Percentiles rank a stretch among this genome's conserved stretches.
Conservation (phyloP, 1,140 invertebrate species). For the Plectus sambesii region DNA sequence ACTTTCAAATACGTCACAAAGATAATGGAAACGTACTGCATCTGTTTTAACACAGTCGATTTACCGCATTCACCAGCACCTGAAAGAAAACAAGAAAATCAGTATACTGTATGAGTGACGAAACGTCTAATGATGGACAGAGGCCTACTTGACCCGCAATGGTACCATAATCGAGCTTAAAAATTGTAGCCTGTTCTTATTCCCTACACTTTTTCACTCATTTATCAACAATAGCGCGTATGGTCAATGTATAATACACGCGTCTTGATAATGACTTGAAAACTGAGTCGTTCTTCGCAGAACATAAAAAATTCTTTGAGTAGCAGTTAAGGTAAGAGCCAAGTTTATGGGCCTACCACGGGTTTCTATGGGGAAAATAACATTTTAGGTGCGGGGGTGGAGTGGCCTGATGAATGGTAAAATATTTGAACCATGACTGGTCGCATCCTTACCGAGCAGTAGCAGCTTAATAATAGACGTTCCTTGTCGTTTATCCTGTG, state of each 20-base stretch:
- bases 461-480: constrained; percentile 40
- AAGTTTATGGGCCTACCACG: no score
- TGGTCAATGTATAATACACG: not conserved
- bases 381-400: not conserved
- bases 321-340: no score
- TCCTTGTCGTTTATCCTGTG: constrained; percentile 24
- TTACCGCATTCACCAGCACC: constrained; percentile 43
- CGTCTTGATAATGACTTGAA: constrained; percentile 16
- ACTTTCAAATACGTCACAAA: not conserved
- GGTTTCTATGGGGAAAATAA: no score
- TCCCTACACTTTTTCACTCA: not conserved
- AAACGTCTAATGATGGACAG: no score
- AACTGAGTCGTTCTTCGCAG: constrained; percentile 15
- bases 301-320: not conserved
- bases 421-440: constrained; percentile 2
- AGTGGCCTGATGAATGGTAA: not conserved
- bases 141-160: no score
- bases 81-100: constrained; percentile 17
- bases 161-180: not conserved
- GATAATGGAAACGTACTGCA: constrained; percentile 29
- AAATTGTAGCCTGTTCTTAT: not conserved
- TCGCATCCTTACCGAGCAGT: constrained; percentile 26
- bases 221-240: constrained; percentile 4
- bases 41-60: constrained; percentile 42
- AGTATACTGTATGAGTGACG: no score